These are phyloP conservation scores for Cerceris rybyensis DNA, from an alignment of 2,888 invertebrate species.

Conservation along the genomic window DNA sequence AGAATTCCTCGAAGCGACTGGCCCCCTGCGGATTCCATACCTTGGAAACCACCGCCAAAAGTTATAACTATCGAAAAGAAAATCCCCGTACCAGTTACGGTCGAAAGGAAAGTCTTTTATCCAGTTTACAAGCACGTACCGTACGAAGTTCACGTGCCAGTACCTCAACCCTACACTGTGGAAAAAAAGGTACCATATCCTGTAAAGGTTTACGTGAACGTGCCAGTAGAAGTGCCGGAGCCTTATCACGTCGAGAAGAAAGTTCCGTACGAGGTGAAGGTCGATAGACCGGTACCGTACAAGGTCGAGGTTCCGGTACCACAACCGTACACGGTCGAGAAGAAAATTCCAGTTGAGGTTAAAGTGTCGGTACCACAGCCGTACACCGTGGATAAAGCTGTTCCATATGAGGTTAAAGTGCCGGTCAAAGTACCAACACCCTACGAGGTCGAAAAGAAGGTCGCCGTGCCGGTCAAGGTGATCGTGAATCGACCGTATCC, in stretches of 20 bases:
- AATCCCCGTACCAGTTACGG: slow-evolving; percentile 81
- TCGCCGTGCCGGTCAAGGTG: slow-evolving; percentile 88
- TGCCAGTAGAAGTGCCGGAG: slow-evolving; percentile 78
- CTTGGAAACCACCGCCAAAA: slow-evolving; percentile 36
- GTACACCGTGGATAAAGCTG: slow-evolving; percentile 75
- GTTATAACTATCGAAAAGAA: slow-evolving; percentile 60
- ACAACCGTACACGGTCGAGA: slow-evolving; percentile 75
- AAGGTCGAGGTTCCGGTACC: slow-evolving; percentile 80
- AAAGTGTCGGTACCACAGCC: slow-evolving; percentile 74
- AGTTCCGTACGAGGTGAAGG: slow-evolving; percentile 74
- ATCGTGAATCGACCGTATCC: slow-evolving; percentile 83
- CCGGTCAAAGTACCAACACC: slow-evolving; percentile 88
- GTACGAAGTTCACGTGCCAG: slow-evolving; percentile 86
- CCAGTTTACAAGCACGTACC: slow-evolving; percentile 86
- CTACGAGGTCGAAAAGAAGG: slow-evolving; percentile 88
- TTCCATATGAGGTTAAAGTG: slow-evolving; percentile 87
- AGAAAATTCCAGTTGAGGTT: slow-evolving; percentile 73
- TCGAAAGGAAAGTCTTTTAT: slow-evolving; percentile 87
- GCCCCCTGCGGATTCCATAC: background rate
- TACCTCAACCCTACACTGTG: slow-evolving; percentile 86
- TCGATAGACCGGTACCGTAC: slow-evolving; percentile 64
- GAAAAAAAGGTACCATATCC: slow-evolving; percentile 84
- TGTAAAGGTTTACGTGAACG: slow-evolving; percentile 79
- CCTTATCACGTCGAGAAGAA: slow-evolving; percentile 83
- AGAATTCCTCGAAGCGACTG: slow-evolving; percentile 41